Evolutionary conservation across 2,888 invertebrate species (phyloP).

Genomic region (Biston stratarius): DNA sequence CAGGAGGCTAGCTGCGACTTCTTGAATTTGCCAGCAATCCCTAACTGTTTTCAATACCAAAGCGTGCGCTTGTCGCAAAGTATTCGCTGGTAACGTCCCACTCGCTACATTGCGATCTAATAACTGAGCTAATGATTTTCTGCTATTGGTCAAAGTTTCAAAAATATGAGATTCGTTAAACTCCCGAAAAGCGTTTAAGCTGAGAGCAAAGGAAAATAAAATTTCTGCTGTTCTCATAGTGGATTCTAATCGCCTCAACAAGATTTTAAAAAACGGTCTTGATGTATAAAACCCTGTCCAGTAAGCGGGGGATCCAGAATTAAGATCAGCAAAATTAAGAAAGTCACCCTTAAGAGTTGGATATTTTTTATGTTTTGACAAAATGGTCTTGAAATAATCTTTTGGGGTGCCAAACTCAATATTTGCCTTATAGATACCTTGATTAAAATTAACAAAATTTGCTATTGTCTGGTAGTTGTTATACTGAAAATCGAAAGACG

Average conservation of each 20-base stretch:
- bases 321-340: constrained; percentile 97
- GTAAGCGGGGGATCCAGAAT: constrained; percentile 94
- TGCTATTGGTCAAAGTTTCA: constrained; percentile 83
- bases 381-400: constrained; percentile 93
- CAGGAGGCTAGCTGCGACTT: constrained; percentile 76
- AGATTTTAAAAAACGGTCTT: constrained; percentile 92
- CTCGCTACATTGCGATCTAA: constrained; percentile 99
- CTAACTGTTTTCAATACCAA: constrained; percentile 77
- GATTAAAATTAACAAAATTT: constrained; percentile 93
- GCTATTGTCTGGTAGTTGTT: constrained; percentile 95
- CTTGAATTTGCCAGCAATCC: constrained; percentile 78
- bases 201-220: constrained; percentile 92
- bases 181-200: constrained; percentile 86
- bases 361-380: constrained; percentile 84
- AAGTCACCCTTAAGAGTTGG: constrained; percentile 96
- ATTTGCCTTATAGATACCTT: constrained; percentile 90
- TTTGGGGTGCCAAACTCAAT: constrained; percentile 95
- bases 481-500: constrained; percentile 98
- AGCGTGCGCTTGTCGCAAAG: constrained; percentile 94
- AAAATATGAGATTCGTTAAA: constrained; percentile 82
- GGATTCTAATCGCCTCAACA: constrained; percentile 93
- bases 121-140: constrained; percentile 94
- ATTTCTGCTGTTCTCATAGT: constrained; percentile 94
- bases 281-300: constrained; percentile 99
- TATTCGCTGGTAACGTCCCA: constrained; percentile 94